Conservation (phyloP, 2,113 vertebrate species). For the Scomber scombrus region DNA sequence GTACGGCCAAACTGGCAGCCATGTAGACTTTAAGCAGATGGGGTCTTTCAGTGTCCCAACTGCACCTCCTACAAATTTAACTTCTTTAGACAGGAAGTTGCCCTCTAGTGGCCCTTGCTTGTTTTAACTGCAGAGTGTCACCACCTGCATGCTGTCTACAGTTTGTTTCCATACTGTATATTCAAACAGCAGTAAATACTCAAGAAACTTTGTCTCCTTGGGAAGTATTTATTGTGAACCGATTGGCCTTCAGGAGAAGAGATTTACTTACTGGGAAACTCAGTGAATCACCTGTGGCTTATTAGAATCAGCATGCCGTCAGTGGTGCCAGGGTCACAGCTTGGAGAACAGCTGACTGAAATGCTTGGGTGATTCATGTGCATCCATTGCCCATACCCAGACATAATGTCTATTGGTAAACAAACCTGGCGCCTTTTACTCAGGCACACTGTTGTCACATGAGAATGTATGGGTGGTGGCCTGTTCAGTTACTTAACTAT, state of each 20-base stretch:
- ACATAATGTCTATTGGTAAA: constrained; percentile 2
- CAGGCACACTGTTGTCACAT: background rate
- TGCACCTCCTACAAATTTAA: background rate
- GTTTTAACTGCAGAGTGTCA: background rate
- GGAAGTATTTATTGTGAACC: constrained; percentile 24
- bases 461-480: background rate
- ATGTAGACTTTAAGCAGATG: constrained; percentile 62
- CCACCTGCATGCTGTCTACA: background rate
- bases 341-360: constrained; percentile 37
- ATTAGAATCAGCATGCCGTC: background rate
- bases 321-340: constrained; percentile 21
- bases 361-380: constrained; percentile 31
- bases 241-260: constrained; percentile 21
- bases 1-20: constrained; percentile 41
- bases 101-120: constrained; percentile 43
- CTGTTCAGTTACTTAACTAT: background rate
- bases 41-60: constrained; percentile 31
- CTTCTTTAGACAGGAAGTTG: constrained; percentile 11
- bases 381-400: constrained; percentile 26
- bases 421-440: background rate
- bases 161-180: background rate
- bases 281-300: constrained; percentile 48
- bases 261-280: constrained; percentile 39
- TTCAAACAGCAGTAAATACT: background rate
- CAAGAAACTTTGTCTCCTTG: constrained; percentile 25